Evolutionary conservation across 2,797 vertebrate species (phyloP).

Genomic region (Pseudotriccus pelzelni): DNA sequence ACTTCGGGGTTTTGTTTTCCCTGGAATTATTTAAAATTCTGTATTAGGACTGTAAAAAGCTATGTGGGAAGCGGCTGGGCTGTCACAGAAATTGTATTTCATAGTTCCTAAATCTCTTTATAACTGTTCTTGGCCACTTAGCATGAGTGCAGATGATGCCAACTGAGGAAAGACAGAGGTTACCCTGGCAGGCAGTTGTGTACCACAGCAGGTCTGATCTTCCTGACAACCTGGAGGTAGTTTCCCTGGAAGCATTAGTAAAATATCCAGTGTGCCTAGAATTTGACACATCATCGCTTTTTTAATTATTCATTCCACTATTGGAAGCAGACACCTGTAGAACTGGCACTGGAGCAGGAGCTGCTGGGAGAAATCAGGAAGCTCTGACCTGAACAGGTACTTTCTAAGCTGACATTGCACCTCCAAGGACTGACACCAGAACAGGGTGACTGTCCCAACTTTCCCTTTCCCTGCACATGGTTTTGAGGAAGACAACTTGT

Average conservation of each 20-base stretch:
- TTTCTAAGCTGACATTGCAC: background rate
- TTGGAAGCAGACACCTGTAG: background rate
- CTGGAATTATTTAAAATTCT: background rate
- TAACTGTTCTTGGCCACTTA: background rate
- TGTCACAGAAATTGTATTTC: background rate
- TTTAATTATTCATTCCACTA: background rate
- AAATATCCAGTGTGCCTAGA: background rate
- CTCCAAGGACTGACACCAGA: fast-evolving
- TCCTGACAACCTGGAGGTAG: background rate
- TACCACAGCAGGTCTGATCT: background rate
- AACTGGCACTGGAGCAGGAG: background rate
- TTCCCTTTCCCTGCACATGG: background rate
- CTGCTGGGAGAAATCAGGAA: background rate
- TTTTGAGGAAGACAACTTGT: background rate
- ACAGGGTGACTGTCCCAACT: fast-evolving
- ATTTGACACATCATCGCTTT: background rate
- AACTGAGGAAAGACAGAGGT: background rate
- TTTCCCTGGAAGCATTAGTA: background rate
- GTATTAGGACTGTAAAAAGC: background rate
- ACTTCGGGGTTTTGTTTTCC: fast-evolving
- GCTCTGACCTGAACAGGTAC: background rate
- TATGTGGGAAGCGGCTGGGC: background rate
- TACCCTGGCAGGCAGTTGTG: background rate
- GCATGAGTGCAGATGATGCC: background rate
- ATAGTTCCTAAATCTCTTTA: background rate